Evolutionary conservation across 1,140 invertebrate species (phyloP).

Genomic region (Monomorium pharaonis): DNA sequence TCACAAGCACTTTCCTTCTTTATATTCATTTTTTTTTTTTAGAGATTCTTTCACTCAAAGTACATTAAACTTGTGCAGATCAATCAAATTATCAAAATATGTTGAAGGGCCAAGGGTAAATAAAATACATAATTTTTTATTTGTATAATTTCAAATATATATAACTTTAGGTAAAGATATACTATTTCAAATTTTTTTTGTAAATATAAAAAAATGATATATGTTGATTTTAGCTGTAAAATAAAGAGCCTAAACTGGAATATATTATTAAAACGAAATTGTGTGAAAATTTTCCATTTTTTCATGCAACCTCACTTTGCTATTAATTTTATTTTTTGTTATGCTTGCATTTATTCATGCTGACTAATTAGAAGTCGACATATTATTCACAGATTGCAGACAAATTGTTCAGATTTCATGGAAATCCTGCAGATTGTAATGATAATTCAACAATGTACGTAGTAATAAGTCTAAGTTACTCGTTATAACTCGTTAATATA

Average conservation of each 20-base stretch:
- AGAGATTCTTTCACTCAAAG: neutral
- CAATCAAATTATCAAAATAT: neutral
- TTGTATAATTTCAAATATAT: neutral
- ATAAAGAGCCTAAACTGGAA: neutral
- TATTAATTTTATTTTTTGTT: neutral
- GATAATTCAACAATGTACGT: slow-evolving; percentile 11
- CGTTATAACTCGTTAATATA: slow-evolving; percentile 27
- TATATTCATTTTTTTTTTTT: neutral
- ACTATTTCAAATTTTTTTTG: neutral
- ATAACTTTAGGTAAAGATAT: neutral
- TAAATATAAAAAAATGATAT: neutral
- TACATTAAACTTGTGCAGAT: neutral
- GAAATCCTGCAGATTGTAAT: slow-evolving; percentile 1
- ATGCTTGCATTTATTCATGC: neutral
- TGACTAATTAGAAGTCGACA: neutral
- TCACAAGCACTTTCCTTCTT: neutral
- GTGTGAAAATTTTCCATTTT: neutral
- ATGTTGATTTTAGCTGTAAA: neutral
- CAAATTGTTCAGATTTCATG: slow-evolving; percentile 1
- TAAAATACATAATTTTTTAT: neutral
- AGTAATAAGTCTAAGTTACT: slow-evolving; percentile 22
- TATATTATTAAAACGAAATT: neutral
- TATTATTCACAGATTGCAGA: neutral
- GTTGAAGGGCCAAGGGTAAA: neutral
- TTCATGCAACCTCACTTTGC: neutral